Evolutionary conservation across 1,140 invertebrate genomes (phyloP), one percentile per base, ranked within the genome.

Genomic region (Philotrypesis tridentata): DNA sequence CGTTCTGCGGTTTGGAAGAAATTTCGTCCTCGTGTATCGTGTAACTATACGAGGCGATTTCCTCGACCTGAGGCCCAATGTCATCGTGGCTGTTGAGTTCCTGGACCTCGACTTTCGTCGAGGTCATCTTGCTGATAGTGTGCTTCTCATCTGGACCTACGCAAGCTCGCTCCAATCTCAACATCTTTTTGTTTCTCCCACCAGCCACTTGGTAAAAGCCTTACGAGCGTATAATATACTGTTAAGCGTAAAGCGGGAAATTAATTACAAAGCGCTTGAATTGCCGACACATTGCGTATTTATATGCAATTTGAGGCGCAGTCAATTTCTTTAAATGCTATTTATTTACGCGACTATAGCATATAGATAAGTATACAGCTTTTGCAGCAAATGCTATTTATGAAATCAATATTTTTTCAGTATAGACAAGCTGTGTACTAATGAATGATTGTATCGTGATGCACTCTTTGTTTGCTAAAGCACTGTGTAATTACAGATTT

Each of bases 61-160:
- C 93, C 88, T 94, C 94, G 4, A 94, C 92, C 84, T 92, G 91
- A 0, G 93, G 93, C 80, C 91, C 89, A 9, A 37, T 14, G 21
- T 74, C 76, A 4, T n/a, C n/a, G n/a, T 27, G 2, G 73, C 92
- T 91, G 21, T 88, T 87, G 55, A 88, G 90, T 88, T 92, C 93
- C 90, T 93, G 94, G 89, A 90, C 91, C 78, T 93, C 92, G 65
- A 94, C 91, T 79, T 93, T 92, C 12, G 92, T 94, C 61, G 93
- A 92, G 77, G 92, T 94, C 92, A 94, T 93, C 92, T 94, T 94
- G 91, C 94, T 94, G 89, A 94, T 93, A 79, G 92, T 92, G 88
- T 93, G 94, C 85, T 92, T 93, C 92, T 94, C 94, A 80, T 93
- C 93, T 82, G 94, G 93, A 94, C 94, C 94, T 94, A 93, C 82